These are phyloP conservation scores for Clarias fuscus DNA, from an alignment of 2,797 vertebrate species.

Conservation along the genomic window DNA sequence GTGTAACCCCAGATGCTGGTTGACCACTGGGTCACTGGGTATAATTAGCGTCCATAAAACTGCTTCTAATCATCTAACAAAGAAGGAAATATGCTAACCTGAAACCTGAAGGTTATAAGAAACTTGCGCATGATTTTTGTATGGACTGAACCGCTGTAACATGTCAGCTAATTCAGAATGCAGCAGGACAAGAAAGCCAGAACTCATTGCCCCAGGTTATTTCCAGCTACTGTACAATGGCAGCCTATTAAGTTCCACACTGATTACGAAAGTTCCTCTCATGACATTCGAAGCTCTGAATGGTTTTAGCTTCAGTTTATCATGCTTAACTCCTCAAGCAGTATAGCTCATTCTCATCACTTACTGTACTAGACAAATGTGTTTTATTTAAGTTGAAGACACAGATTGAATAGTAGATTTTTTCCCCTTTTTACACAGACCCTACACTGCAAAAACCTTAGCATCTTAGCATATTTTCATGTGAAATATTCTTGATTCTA, in stretches of 20 bases:
- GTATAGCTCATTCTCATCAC: neutral
- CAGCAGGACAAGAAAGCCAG: neutral
- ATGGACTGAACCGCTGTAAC: too few relatives aligned
- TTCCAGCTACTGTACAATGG: neutral
- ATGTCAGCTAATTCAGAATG: neutral
- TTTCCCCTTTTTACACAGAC: too few relatives aligned
- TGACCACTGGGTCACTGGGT: neutral
- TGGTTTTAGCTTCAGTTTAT: neutral
- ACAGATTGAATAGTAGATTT: too few relatives aligned
- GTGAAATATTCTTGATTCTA: too few relatives aligned
- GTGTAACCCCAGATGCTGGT: neutral
- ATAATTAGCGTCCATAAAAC: neutral
- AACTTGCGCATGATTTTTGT: neutral
- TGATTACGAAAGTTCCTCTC: neutral
- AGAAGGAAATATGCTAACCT: neutral
- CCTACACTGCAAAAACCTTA: too few relatives aligned
- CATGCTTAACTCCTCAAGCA: neutral
- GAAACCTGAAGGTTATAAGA: neutral
- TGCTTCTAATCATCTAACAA: neutral
- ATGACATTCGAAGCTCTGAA: conserved; percentile 4
- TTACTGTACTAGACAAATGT: neutral
- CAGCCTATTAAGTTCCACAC: neutral
- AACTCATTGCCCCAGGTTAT: neutral
- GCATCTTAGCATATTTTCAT: too few relatives aligned
- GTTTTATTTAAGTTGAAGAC: too few relatives aligned